Conservation (phyloP, 2,888 invertebrate species). For the Spodoptera littoralis region DNA sequence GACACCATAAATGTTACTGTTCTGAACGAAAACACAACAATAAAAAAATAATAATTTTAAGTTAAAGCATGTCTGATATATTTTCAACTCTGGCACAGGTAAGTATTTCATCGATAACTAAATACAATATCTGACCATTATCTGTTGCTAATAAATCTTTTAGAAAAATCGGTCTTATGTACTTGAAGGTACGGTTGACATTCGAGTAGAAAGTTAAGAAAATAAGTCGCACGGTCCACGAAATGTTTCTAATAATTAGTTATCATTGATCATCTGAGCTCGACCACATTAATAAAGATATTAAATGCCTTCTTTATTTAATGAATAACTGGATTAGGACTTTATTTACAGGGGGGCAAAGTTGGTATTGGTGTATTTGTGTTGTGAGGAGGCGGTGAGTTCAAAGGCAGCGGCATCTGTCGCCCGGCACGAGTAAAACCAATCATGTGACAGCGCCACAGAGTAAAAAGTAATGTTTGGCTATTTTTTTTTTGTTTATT, state of each 20-base stretch:
- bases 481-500: conserved; percentile 53
- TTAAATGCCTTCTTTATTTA: conserved; percentile 57
- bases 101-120: conserved; percentile 80
- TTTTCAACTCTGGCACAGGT: conserved; percentile 60
- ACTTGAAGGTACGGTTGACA: conserved; percentile 9
- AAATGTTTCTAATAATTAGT: conserved; percentile 62
- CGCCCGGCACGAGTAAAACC: conserved; percentile 79
- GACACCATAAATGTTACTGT: conserved; percentile 14
- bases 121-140: conserved; percentile 85
- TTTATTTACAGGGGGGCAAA: not conserved
- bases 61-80: conserved; percentile 50
- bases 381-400: conserved; percentile 71
- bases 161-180: conserved; percentile 14
- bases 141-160: conserved; percentile 67
- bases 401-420: conserved; percentile 78
- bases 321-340: conserved; percentile 18
- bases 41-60: conserved; percentile 10
- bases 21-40: conserved; percentile 19
- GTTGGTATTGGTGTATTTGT: conserved; percentile 22
- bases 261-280: conserved; percentile 62
- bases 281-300: conserved; percentile 63
- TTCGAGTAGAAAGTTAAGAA: conserved; percentile 21
- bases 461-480: conserved; percentile 59
- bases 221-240: conserved; percentile 51
- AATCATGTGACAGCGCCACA: conserved; percentile 80